A percentile compares a stretch with the other conserved stretches of the same genome.
phyloP scores from a whole-genome alignment of 2,797 vertebrate genomes.

The Fistularia commersonii region DNA sequence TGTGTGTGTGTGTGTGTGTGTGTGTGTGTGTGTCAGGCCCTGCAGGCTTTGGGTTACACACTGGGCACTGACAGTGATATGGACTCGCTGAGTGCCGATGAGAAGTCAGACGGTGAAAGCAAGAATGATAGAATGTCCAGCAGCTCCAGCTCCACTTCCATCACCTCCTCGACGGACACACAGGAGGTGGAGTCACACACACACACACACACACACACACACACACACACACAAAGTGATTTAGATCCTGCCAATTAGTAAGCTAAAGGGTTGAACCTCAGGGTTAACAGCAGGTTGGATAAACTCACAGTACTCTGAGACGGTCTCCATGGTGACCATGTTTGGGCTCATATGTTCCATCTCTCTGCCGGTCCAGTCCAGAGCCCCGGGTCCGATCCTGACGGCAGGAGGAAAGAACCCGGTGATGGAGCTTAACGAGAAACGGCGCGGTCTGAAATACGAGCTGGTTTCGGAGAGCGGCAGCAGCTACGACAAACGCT shows the following conservation, averaged over 20 bases:
- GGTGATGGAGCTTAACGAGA: conserved; percentile 94
- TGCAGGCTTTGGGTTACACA: conserved; percentile 92
- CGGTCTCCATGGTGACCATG: too few relatives aligned
- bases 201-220: too few relatives aligned
- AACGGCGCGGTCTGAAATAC: conserved; percentile 89
- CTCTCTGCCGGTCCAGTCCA: conserved; percentile 65
- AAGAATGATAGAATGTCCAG: conserved; percentile 86
- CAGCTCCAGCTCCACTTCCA: conserved; percentile 87
- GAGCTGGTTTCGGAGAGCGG: conserved; percentile 91
- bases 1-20: not conserved
- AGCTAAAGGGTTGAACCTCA: not conserved
- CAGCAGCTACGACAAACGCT: conserved; percentile 89
- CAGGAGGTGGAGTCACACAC: conserved; percentile 78
- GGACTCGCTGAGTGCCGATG: conserved; percentile 91
- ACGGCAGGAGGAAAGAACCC: conserved; percentile 93
- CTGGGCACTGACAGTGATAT: conserved; percentile 85
- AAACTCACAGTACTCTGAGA: not conserved
- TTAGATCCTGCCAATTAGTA: not conserved
- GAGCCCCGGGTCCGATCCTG: conserved; percentile 91
- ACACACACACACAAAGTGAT: too few relatives aligned
- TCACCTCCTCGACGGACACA: conserved; percentile 84
- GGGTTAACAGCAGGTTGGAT: too few relatives aligned
- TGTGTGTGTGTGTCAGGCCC: conserved; percentile 74
- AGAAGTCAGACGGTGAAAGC: conserved; percentile 90
- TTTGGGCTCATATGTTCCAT: too few relatives aligned